phyloP scores from a whole-genome alignment of 1,140 invertebrate genomes.

The Neodiprion pinetum region DNA sequence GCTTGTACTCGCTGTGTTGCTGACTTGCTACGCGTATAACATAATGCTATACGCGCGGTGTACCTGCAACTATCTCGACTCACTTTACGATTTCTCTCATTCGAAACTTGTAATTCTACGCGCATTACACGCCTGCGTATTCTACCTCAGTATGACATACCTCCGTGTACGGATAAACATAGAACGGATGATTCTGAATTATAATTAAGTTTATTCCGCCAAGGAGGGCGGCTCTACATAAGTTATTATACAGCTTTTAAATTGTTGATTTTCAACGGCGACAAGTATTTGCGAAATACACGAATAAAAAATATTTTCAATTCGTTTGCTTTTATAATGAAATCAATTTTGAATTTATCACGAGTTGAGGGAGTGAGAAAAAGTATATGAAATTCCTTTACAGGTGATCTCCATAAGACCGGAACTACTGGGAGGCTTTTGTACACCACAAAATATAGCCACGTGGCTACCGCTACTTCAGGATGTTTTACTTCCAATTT shows the following conservation, averaged over 20 bases:
- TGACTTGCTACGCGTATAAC: background rate
- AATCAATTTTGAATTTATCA: too few relatives aligned
- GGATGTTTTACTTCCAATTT: conserved; percentile 59
- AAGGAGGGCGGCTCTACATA: too few relatives aligned
- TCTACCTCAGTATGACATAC: too few relatives aligned
- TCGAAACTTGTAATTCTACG: conserved; percentile 2
- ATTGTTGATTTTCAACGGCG: too few relatives aligned
- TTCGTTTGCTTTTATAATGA: too few relatives aligned
- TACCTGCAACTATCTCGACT: background rate
- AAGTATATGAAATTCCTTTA: background rate
- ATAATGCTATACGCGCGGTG: background rate
- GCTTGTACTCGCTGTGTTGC: background rate
- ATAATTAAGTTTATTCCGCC: background rate
- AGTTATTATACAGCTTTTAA: too few relatives aligned
- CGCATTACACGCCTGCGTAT: background rate
- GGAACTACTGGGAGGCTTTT: conserved; percentile 47
- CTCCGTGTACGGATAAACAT: background rate
- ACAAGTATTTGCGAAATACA: too few relatives aligned
- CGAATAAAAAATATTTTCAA: too few relatives aligned
- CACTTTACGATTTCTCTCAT: background rate
- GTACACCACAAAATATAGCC: conserved; percentile 49
- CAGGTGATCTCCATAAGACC: conserved; percentile 58
- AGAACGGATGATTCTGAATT: background rate
- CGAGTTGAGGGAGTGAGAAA: too few relatives aligned
- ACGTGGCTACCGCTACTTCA: conserved; percentile 61